A percentile compares a stretch with the other conserved stretches of the same genome.
Conservation (phyloP, 2,113 vertebrate species). For the Hydropotes inermis region DNA sequence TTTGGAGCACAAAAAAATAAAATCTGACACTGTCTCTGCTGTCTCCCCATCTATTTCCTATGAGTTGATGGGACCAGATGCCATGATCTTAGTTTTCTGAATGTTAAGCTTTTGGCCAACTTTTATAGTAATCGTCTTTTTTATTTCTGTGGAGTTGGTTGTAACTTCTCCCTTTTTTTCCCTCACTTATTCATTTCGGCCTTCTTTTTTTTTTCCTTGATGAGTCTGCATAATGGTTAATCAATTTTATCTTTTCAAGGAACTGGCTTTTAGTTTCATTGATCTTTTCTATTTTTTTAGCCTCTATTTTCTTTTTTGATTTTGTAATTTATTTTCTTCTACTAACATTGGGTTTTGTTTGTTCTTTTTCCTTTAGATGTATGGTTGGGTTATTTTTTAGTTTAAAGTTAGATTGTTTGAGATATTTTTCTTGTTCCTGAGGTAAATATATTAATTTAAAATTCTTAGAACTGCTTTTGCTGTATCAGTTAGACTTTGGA, state of each 20-base stretch:
- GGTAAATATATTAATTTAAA: not conserved
- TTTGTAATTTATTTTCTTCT: not conserved
- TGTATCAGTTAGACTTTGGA: not conserved
- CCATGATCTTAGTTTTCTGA: too few relatives aligned
- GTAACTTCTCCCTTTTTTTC: not conserved
- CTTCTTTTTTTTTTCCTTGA: not conserved
- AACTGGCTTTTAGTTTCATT: not conserved
- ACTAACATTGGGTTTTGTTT: not conserved
- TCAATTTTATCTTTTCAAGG: not conserved
- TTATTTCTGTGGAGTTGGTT: not conserved
- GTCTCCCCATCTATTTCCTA: too few relatives aligned
- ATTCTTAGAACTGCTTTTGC: not conserved
- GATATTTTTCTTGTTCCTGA: not conserved
- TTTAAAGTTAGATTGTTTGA: not conserved
- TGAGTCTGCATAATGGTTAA: not conserved
- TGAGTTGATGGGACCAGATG: too few relatives aligned
- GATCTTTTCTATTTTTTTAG: not conserved
- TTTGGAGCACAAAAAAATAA: too few relatives aligned
- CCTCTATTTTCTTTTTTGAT: not conserved
- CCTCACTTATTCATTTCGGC: not conserved
- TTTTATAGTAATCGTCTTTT: not conserved
- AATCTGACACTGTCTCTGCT: too few relatives aligned
- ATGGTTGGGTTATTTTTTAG: not conserved
- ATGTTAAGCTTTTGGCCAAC: too few relatives aligned
- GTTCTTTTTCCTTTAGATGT: not conserved